These are phyloP conservation scores for Steinernema carpocapsae DNA, from an alignment of 2,888 invertebrate genomes.

Conservation along the genomic window DNA sequence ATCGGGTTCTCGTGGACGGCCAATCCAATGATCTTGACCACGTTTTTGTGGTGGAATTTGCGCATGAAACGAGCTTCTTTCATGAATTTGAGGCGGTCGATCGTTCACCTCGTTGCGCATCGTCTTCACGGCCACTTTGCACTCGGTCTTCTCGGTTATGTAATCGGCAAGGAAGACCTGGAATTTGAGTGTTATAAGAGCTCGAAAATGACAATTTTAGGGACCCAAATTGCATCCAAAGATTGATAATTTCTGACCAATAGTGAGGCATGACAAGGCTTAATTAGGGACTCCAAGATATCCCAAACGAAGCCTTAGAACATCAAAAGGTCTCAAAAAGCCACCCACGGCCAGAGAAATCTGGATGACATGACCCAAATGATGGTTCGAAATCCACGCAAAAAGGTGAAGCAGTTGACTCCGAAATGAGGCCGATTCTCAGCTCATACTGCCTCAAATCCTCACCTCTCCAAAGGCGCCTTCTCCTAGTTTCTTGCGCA, in stretches of 20 bases:
- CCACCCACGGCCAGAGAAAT: too few relatives aligned
- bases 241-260: not conserved
- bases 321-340: too few relatives aligned
- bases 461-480: constrained; percentile 58
- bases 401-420: too few relatives aligned
- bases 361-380: too few relatives aligned
- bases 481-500: constrained; percentile 56
- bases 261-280: too few relatives aligned
- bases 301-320: too few relatives aligned
- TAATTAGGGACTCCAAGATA: too few relatives aligned
- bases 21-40: constrained; percentile 70
- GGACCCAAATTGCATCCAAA: not conserved
- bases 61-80: constrained; percentile 58
- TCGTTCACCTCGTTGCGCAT: constrained; percentile 51
- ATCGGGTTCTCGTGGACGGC: constrained; percentile 56
- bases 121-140: constrained; percentile 56
- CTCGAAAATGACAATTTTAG: too few relatives aligned
- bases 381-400: too few relatives aligned
- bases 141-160: constrained; percentile 40
- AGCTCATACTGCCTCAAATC: too few relatives aligned
- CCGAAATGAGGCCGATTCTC: too few relatives aligned
- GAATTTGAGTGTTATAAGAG: not conserved
- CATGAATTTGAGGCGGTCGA: constrained; percentile 54
- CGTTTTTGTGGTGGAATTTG: constrained; percentile 53
- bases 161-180: constrained; percentile 54